A percentile compares a stretch with the other conserved stretches of the same genome.
These are phyloP conservation scores for Scyliorhinus canicula DNA, from an alignment of 2,797 vertebrate species.

Conservation along the genomic window DNA sequence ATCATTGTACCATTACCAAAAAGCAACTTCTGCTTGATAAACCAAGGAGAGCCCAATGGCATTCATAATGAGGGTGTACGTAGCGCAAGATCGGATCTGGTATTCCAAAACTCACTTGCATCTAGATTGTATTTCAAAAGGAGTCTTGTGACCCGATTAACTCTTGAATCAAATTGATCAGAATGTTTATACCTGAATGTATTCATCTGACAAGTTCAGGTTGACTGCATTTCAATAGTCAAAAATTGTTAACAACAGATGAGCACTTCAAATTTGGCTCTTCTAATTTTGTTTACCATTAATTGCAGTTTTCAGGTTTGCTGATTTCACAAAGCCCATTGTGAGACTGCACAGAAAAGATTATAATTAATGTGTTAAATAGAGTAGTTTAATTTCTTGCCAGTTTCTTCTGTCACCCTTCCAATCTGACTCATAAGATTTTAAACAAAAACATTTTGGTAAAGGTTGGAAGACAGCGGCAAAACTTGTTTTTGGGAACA, in stretches of 20 bases:
- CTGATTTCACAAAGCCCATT: not conserved
- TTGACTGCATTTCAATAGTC: not conserved
- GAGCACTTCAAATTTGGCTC: not conserved
- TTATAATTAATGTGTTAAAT: not conserved
- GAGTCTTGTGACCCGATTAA: not conserved
- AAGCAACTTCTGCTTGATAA: too few relatives aligned
- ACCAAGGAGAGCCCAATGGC: not conserved
- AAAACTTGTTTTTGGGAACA: not conserved
- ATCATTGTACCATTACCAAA: not conserved
- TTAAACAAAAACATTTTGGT: not conserved
- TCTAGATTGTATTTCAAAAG: not conserved
- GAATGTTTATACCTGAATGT: not conserved
- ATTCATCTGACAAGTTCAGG: not conserved
- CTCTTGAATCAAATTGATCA: not conserved
- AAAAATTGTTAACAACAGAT: not conserved
- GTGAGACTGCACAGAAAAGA: not conserved
- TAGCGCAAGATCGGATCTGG: not conserved
- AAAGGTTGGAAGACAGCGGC: not conserved
- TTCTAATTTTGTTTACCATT: not conserved
- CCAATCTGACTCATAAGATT: not conserved
- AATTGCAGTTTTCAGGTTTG: not conserved
- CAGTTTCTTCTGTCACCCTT: not conserved
- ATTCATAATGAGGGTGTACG: not conserved
- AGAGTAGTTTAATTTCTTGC: not conserved
- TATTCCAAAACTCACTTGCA: not conserved